Evolutionary conservation across 2,797 vertebrate genomes (phyloP).

Genomic region (Sebastiscus tertius): DNA sequence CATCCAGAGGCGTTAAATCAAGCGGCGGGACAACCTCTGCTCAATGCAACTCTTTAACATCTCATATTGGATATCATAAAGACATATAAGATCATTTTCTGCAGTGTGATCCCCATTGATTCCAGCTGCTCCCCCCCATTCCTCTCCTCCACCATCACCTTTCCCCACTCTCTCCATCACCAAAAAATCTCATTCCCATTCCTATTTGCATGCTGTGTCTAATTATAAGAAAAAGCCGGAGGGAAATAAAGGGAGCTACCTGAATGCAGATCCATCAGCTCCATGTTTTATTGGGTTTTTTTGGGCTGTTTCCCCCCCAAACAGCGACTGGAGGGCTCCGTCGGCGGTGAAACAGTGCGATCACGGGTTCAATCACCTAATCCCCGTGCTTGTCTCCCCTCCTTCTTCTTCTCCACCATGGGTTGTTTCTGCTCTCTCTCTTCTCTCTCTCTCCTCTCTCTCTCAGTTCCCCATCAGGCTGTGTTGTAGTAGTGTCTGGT

Average conservation of each 20-base stretch:
- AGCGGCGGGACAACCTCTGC: conserved; percentile 32
- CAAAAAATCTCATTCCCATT: background rate
- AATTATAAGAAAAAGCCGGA: background rate
- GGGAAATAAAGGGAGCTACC: conserved; percentile 36
- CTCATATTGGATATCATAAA: background rate
- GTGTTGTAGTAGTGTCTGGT: conserved; percentile 41
- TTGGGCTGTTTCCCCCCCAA: background rate
- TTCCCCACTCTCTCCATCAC: conserved; percentile 2
- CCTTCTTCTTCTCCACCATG: conserved; percentile 38
- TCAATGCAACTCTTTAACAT: conserved; percentile 29
- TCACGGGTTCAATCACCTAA: conserved; percentile 46
- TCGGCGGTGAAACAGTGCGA: conserved; percentile 28
- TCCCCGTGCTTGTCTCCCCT: conserved; percentile 30
- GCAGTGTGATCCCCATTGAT: conserved; percentile 43
- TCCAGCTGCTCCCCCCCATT: conserved; percentile 16
- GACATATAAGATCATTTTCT: conserved; percentile 7
- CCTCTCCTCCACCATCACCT: conserved; percentile 14
- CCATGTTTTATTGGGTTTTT: background rate
- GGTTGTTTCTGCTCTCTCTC: conserved; percentile 1
- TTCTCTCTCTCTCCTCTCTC: background rate
- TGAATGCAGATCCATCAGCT: conserved; percentile 55
- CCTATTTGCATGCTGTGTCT: background rate
- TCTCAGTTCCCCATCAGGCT: conserved; percentile 35
- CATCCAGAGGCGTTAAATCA: conserved; percentile 42
- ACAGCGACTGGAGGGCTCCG: conserved; percentile 11